Evolutionary conservation across 2,797 vertebrate genomes (phyloP).

Genomic region (Xenops minutus): DNA sequence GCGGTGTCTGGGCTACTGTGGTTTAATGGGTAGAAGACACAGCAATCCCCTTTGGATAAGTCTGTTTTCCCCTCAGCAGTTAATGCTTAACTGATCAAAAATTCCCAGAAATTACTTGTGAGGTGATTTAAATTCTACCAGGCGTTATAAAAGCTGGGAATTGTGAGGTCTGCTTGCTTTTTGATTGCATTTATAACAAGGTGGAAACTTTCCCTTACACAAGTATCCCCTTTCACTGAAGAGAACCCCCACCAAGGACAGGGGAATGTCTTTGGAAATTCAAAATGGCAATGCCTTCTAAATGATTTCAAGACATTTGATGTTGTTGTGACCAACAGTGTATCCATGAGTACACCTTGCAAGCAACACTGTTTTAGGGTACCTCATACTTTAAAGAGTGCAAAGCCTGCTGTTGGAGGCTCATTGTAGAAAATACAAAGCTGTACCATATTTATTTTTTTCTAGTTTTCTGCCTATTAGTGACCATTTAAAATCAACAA

Average conservation of each 20-base stretch:
- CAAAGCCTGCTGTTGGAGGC: background rate
- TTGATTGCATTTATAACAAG: background rate
- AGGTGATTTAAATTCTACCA: background rate
- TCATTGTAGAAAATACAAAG: background rate
- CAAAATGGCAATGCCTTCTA: accelerated
- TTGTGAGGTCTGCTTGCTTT: background rate
- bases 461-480: background rate
- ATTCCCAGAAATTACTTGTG: background rate
- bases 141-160: background rate
- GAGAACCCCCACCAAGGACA: background rate
- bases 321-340: background rate
- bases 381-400: background rate
- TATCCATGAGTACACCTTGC: background rate
- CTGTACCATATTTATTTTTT: background rate
- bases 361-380: background rate
- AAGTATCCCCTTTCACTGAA: background rate
- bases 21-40: background rate
- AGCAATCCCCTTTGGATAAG: background rate
- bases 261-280: background rate
- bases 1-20: background rate
- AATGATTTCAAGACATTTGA: background rate
- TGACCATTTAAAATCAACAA: background rate
- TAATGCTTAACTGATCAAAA: background rate
- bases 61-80: background rate
- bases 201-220: background rate